Evolutionary conservation across 1,140 invertebrate species (phyloP).

Genomic region (Leptinotarsa lineolata): DNA sequence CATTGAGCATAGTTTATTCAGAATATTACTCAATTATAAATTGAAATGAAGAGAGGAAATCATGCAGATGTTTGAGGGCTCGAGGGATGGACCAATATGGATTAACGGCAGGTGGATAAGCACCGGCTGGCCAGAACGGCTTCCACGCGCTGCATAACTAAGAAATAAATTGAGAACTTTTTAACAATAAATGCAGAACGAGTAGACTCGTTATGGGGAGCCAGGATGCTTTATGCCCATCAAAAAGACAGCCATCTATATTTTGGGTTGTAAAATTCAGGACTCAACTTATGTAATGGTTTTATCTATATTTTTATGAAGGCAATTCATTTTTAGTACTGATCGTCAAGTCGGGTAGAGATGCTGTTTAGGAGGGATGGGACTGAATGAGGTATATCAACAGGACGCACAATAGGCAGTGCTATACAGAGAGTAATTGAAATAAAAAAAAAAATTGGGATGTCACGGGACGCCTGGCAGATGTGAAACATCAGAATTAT

Average conservation of each 20-base stretch:
- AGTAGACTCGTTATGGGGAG: neutral
- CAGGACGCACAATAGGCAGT: too few relatives aligned
- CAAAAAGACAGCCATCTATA: neutral
- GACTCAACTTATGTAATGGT: neutral
- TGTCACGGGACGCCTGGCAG: too few relatives aligned
- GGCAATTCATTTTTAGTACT: neutral
- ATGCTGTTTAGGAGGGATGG: neutral
- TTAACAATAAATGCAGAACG: neutral
- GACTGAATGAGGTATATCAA: too few relatives aligned
- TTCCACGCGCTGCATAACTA: neutral
- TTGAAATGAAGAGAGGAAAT: neutral
- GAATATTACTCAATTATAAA: neutral
- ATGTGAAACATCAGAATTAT: too few relatives aligned
- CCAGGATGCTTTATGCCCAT: neutral
- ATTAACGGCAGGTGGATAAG: conserved; percentile 12
- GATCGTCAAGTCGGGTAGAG: neutral
- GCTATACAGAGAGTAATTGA: too few relatives aligned
- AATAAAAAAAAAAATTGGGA: too few relatives aligned
- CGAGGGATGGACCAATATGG: neutral
- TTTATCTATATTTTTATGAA: neutral
- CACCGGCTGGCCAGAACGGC: conserved; percentile 6
- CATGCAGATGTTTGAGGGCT: neutral
- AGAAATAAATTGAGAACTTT: conserved; percentile 3
- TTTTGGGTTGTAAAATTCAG: conserved; percentile 2
- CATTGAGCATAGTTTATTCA: too few relatives aligned